A percentile compares a stretch with the other conserved stretches of the same genome.
Conservation (phyloP, 2,888 invertebrate species). For the Seira musarum region DNA sequence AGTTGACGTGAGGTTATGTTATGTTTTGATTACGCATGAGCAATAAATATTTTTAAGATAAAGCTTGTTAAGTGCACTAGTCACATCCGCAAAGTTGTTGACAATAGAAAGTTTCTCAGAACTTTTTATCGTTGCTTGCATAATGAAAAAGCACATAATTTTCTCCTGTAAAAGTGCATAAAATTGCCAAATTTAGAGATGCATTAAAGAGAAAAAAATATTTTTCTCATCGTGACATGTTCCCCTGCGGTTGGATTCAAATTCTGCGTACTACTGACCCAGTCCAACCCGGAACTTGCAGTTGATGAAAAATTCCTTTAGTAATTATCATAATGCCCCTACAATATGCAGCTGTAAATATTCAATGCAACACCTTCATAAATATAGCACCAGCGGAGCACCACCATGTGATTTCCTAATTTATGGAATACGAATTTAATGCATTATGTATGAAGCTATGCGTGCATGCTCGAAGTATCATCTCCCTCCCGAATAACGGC, state of each 20-base stretch:
- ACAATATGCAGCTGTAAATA: not conserved
- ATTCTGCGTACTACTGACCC: not conserved
- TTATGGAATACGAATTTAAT: not conserved
- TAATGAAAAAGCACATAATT: not conserved
- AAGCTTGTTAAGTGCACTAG: not conserved
- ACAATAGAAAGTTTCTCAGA: not conserved
- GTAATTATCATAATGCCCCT: not conserved
- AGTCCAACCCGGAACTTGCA: slow-evolving; percentile 5
- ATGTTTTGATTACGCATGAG: not conserved
- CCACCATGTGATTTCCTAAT: not conserved
- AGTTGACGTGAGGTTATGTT: not conserved
- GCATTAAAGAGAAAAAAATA: not conserved
- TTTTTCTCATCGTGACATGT: not conserved
- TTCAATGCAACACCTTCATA: not conserved
- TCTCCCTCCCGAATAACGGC: not conserved
- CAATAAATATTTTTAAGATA: not conserved
- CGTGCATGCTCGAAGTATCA: no score
- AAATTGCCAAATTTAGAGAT: no score
- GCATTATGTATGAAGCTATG: no score
- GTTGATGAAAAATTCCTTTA: not conserved
- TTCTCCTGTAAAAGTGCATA: not conserved
- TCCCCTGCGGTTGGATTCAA: no score
- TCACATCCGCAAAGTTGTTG: not conserved
- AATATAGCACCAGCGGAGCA: no score
- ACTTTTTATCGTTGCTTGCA: not conserved